Evolutionary conservation across 1,140 invertebrate genomes (phyloP).

Genomic region (Euura lappo): DNA sequence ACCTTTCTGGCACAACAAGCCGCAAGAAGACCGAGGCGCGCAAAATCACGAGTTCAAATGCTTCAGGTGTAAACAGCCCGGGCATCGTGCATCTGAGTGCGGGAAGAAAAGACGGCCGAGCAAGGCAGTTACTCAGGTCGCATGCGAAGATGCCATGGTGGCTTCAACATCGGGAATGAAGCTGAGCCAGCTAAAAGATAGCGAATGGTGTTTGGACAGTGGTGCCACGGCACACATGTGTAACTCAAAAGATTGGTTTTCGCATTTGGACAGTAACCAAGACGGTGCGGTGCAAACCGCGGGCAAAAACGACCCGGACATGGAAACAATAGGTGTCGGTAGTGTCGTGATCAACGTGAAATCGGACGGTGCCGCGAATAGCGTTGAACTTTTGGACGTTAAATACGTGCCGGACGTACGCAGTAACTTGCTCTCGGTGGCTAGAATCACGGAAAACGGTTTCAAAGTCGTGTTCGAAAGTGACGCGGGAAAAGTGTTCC

Average conservation of each 20-base stretch:
- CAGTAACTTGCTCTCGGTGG: conserved; percentile 31
- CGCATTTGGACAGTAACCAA: neutral
- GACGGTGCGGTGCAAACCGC: conserved; percentile 25
- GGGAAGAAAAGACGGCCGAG: too few relatives aligned
- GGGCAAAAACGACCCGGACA: conserved; percentile 23
- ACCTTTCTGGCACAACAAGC: too few relatives aligned
- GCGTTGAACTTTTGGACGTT: conserved; percentile 25
- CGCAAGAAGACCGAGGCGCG: too few relatives aligned
- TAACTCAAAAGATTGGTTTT: conserved; percentile 25
- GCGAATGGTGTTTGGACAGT: conserved; percentile 33
- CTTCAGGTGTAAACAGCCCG: too few relatives aligned
- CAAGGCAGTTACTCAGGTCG: too few relatives aligned
- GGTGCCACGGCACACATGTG: conserved; percentile 34
- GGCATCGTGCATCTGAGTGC: too few relatives aligned
- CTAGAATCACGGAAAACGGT: conserved; percentile 24
- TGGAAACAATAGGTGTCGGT: conserved; percentile 19
- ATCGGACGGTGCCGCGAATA: conserved; percentile 14
- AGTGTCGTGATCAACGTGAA: conserved; percentile 16
- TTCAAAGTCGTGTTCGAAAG: conserved; percentile 24
- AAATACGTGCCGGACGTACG: conserved; percentile 28
- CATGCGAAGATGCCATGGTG: too few relatives aligned
- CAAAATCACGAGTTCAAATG: too few relatives aligned
- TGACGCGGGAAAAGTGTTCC: conserved; percentile 14
- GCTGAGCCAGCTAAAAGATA: too few relatives aligned
- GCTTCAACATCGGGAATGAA: too few relatives aligned